A percentile compares a stretch with the other conserved stretches of the same genome.
Evolutionary conservation across 2,113 vertebrate genomes (phyloP).

Genomic region (Lamprotornis superbus): DNA sequence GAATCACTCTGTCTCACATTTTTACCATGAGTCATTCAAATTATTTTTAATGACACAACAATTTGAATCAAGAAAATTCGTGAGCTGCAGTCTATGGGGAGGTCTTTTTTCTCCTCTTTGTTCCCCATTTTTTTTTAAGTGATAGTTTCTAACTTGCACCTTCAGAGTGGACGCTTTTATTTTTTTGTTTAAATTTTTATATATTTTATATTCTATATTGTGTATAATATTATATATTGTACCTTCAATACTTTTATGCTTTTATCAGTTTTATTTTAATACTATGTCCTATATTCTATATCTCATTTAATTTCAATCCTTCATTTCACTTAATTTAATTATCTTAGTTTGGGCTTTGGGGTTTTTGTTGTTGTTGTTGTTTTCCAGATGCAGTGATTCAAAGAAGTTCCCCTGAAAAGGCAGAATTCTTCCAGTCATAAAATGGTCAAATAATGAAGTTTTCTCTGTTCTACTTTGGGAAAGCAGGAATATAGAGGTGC

Average conservation of each 20-base stretch:
- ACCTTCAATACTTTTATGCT: background rate
- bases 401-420: background rate
- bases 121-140: background rate
- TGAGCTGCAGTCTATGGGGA: background rate
- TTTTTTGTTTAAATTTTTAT: background rate
- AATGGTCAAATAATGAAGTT: background rate
- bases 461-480: background rate
- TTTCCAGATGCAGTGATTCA: background rate
- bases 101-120: accelerated
- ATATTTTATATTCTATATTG: background rate
- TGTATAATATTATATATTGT: background rate
- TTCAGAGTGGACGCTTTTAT: background rate
- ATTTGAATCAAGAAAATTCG: background rate
- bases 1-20: background rate
- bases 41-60: background rate
- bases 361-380: background rate
- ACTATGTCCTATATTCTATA: no score
- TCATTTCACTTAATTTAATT: accelerated
- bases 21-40: background rate
- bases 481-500: background rate
- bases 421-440: background rate
- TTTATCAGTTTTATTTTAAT: background rate
- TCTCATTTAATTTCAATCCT: background rate
- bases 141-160: background rate
- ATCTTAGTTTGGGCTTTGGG: background rate